Percentiles rank a stretch among this genome's conserved stretches.
Evolutionary conservation across 2,113 vertebrate species (phyloP).

Genomic region (Brachyistius frenatus): DNA sequence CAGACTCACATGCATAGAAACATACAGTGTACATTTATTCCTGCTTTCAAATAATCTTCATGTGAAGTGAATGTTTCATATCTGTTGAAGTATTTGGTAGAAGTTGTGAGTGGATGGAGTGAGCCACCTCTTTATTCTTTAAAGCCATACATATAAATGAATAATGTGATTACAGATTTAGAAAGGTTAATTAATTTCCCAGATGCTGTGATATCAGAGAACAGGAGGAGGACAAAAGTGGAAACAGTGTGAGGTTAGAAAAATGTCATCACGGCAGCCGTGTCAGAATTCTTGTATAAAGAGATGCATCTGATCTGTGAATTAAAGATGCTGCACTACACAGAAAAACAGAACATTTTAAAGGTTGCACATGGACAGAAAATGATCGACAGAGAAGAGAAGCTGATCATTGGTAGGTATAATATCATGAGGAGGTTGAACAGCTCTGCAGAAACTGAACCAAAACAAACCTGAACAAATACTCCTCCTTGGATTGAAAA

Average conservation of each 20-base stretch:
- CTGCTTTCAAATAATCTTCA: not conserved
- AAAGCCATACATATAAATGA: constrained; percentile 18
- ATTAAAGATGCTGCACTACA: no score
- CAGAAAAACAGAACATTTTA: no score
- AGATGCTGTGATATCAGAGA: constrained; percentile 36
- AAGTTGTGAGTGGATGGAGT: not conserved
- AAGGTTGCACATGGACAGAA: no score
- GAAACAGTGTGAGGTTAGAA: not conserved
- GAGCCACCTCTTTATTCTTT: not conserved
- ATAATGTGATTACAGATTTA: constrained; percentile 53
- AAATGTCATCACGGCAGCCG: not conserved
- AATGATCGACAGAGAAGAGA: no score
- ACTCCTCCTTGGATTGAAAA: no score
- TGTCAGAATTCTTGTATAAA: not conserved
- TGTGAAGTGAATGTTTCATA: not conserved
- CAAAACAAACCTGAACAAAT: no score
- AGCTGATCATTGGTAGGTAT: no score
- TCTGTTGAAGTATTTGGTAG: not conserved
- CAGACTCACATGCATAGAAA: constrained; percentile 24
- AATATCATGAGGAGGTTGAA: no score
- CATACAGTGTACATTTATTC: not conserved
- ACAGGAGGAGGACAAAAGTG: constrained; percentile 2
- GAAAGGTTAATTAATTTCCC: constrained; percentile 50
- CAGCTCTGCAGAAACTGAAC: no score
- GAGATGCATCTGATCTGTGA: not conserved